Conservation (phyloP, 2,888 invertebrate genomes). For the Dusona sp. region DNA sequence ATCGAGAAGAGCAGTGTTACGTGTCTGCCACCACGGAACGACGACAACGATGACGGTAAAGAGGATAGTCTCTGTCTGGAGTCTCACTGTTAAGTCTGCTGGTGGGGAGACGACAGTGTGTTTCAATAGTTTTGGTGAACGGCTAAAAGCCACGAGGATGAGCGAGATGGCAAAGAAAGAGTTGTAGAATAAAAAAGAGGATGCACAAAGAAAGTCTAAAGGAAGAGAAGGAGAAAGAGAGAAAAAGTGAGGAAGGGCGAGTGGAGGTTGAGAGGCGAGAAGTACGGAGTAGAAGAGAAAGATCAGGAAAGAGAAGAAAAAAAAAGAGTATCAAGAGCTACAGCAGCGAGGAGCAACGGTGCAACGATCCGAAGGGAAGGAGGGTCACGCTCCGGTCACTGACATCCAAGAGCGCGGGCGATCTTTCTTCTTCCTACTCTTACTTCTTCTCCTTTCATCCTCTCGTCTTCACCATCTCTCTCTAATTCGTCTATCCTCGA, state of each 20-base stretch:
- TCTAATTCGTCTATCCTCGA: constrained; percentile 39
- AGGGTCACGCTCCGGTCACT: constrained; percentile 83
- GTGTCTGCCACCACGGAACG: constrained; percentile 46
- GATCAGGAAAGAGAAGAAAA: constrained; percentile 60
- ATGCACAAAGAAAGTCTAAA: constrained; percentile 45
- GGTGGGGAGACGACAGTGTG: constrained; percentile 42
- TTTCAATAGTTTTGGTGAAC: constrained; percentile 63
- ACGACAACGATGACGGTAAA: constrained; percentile 47
- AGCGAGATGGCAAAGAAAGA: constrained; percentile 35
- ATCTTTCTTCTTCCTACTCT: constrained; percentile 73
- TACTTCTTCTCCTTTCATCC: constrained; percentile 27
- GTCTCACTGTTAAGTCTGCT: constrained; percentile 50
- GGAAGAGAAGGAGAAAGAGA: constrained; percentile 31
- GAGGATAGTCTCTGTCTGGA: constrained; percentile 52
- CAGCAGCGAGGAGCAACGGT: constrained; percentile 74
- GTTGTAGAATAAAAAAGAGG: constrained; percentile 37
- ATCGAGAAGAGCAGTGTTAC: constrained; percentile 47
- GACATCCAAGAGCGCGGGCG: constrained; percentile 79
- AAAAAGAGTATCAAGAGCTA: constrained; percentile 51
- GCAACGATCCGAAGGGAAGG: constrained; percentile 77
- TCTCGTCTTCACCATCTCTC: constrained; percentile 23
- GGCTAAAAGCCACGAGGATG: constrained; percentile 48
- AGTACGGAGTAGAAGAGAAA: constrained; percentile 64
- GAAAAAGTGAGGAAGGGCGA: constrained; percentile 30
- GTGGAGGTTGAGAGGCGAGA: constrained; percentile 22